Evolutionary conservation across 2,797 vertebrate genomes (phyloP).

Genomic region (Morelia viridis): DNA sequence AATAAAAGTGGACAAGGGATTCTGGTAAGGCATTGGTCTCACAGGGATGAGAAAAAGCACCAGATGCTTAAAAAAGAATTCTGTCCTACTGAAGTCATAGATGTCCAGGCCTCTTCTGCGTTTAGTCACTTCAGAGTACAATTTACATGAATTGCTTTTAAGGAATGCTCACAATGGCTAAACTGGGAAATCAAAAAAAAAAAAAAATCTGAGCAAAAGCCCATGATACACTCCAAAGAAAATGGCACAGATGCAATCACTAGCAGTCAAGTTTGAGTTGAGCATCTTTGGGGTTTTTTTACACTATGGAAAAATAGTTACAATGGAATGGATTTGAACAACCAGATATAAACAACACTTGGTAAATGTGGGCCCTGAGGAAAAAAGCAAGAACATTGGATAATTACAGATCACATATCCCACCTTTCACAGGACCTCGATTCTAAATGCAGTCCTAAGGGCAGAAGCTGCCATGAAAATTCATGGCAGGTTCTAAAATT

Average conservation of each 20-base stretch:
- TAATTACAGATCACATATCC: background rate
- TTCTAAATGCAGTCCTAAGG: background rate
- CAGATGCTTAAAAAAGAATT: background rate
- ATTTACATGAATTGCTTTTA: background rate
- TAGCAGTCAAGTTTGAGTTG: background rate
- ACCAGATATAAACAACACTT: background rate
- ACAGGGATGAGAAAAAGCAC: background rate
- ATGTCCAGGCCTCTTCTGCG: background rate
- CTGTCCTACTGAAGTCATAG: background rate
- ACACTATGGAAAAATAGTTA: background rate
- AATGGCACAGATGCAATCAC: background rate
- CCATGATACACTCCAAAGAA: background rate
- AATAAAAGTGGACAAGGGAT: background rate
- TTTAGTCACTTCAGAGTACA: background rate
- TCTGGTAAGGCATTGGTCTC: background rate
- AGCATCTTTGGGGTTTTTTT: background rate
- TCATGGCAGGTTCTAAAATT: background rate
- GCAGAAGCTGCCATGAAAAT: background rate
- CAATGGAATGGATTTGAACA: background rate
- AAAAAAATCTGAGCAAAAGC: background rate
- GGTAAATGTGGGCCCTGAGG: background rate
- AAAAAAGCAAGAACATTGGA: too few species aligned
- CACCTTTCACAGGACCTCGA: background rate
- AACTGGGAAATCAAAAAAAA: background rate
- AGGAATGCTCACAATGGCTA: background rate